Evolutionary conservation across 2,888 invertebrate genomes (phyloP), one percentile per base, ranked within the genome.

Genomic region (Parascotia fuliginaria): DNA sequence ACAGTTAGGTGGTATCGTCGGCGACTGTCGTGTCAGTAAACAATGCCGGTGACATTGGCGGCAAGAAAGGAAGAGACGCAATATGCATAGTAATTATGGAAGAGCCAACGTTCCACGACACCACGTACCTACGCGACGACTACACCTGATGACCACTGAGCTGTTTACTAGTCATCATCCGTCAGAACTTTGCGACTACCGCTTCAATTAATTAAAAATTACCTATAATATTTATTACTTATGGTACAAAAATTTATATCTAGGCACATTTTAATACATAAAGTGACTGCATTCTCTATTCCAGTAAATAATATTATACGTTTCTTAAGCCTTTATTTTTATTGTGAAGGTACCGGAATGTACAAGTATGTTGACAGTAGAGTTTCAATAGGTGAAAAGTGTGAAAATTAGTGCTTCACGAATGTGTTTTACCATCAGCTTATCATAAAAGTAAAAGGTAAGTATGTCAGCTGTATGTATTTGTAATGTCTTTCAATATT

Each of bases 31-130:
- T 66, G 77, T 55, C 78, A 76, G 73, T 79, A 73, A 84, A 91
- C 89, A 89, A 90, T 89, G 83, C 84, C 73, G 77, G 78, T 82
- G 87, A 81, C 89, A 90, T 87, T 88, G 89, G 85, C 83, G 84
- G 88, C 81, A 89, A 89, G 88, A 89, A 90, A 89, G 90, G 90
- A 89, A 86, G 87, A 78, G 69, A 89, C 91, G 82, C 76, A 55
- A 47, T 66, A 38, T 72, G 92, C 84, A 92, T 92, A 86, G 69
- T 85, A 90, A 90, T 83, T 64, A 69, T 55, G 68, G 55, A 67
- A 44, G 72, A 75, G 75, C 57, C 53, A 49, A 36, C 54, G 57
- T 56, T 64, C 54, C 57, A 61, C 60, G 57, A 42, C 55, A 66
- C 64, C 74, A 68, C 68, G 63, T 72, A n/a, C n/a, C n/a, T n/a